Evolutionary conservation across 2,113 vertebrate species (phyloP).

Genomic region (Engraulis encrasicolus): DNA sequence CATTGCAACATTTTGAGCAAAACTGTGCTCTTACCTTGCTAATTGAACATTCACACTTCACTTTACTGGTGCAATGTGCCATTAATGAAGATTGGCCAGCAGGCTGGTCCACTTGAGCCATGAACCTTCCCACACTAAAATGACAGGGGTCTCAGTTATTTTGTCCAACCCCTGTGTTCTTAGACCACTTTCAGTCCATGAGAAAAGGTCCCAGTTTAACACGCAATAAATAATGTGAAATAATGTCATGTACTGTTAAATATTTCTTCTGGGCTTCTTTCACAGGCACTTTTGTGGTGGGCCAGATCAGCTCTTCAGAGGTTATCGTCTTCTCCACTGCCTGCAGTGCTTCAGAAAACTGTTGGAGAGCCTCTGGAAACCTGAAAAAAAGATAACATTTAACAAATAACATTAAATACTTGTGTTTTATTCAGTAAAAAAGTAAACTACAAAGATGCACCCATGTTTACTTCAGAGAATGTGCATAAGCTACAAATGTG

Average conservation of each 20-base stretch:
- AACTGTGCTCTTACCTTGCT: no score
- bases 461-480: no score
- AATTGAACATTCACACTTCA: no score
- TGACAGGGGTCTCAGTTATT: no score
- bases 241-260: conserved; percentile 84
- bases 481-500: no score
- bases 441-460: not conserved
- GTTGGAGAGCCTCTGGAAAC: conserved; percentile 80
- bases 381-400: conserved; percentile 67
- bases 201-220: not conserved
- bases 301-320: conserved; percentile 90
- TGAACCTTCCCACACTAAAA: no score
- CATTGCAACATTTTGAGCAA: no score
- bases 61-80: no score
- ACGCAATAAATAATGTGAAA: not conserved
- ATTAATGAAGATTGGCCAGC: no score
- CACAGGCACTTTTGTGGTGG: conserved; percentile 82
- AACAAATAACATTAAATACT: no score
- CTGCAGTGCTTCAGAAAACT: conserved; percentile 81
- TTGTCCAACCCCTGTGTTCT: not conserved
- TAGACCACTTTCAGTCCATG: not conserved
- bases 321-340: conserved; percentile 81
- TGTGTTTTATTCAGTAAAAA: no score
- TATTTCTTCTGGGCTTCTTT: conserved; percentile 82
- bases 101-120: no score